Evolutionary conservation across 2,888 invertebrate species (phyloP), one percentile per base, ranked within the genome.

Genomic region (Digitonthophagus gazella): DNA sequence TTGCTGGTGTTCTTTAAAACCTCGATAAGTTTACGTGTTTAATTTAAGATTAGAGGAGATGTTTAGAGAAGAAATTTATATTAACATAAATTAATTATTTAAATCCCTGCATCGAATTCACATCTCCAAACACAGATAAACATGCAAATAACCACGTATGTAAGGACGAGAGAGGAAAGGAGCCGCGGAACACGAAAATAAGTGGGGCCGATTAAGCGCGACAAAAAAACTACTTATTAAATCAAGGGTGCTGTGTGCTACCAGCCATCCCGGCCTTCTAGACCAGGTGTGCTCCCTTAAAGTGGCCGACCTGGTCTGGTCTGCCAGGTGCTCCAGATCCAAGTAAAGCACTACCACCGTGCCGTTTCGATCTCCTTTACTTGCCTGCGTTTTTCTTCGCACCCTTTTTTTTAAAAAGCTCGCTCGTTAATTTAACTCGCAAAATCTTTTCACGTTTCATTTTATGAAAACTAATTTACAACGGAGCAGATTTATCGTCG

Each of bases 321-420:
- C 66, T 56, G 76, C 81, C 81, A 81, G 81, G 81, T 81, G 81
- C 81, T 80, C 80, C 75, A 80, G 75, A 79, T 80, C 78, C 73
- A 78, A 80, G 78, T 79, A 78, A 77, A 79, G 78, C 79, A 78
- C 78, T 76, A 74, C 72, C 75, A 11, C 28, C 11, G 8, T 44
- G 28, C 28, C 28, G 28, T 44, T 44, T 44, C 28, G 28, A 44
- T 44, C 28, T 44, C 8, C 28, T 44, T 44, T 44, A 8, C 11
- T 44, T 44, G 28, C 28, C 28, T 44, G 28, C 28, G 28, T 44
- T 16, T 56, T 44, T 44, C 28, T 44, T 44, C 28, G 28, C 28
- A 44, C 28, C 28, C 28, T 44, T 44, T 44, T 44, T 44, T 44
- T 44, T 44, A 44, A n/a, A n/a, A n/a, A n/a, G n/a, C n/a, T n/a